phyloP scores from a whole-genome alignment of 1,140 invertebrate genomes.

The Zaprionus gabonicus region DNA sequence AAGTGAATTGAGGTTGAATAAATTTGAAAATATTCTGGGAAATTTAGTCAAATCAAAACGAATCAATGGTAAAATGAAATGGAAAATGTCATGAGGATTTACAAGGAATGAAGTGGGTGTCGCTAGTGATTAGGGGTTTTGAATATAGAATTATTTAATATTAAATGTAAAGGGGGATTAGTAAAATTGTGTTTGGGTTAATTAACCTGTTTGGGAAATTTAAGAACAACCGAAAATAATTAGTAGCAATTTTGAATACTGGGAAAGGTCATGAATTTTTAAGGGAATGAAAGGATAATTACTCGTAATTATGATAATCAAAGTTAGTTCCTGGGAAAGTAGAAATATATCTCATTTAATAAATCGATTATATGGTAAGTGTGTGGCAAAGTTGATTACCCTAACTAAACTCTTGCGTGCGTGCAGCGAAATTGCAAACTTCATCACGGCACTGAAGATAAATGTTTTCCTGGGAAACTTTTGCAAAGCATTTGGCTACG shows the following conservation, averaged over 20 bases:
- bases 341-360: not conserved
- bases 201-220: not conserved
- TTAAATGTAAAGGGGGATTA: too few relatives aligned
- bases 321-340: not conserved
- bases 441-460: not conserved
- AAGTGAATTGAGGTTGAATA: not conserved
- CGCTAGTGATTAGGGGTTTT: not conserved
- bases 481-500: not conserved
- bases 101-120: not conserved
- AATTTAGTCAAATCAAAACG: not conserved
- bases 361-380: not conserved
- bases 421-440: constrained; percentile 1
- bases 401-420: not conserved
- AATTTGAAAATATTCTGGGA: not conserved
- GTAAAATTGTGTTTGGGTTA: too few relatives aligned
- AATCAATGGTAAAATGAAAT: not conserved
- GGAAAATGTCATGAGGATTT: not conserved
- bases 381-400: not conserved
- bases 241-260: not conserved
- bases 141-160: too few relatives aligned
- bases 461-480: constrained; percentile 2
- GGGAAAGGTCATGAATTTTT: not conserved
- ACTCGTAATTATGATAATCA: not conserved
- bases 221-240: not conserved
- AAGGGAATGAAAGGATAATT: not conserved